These are phyloP conservation scores for Nyctibius grandis DNA, from an alignment of 2,797 vertebrate species.

Conservation along the genomic window DNA sequence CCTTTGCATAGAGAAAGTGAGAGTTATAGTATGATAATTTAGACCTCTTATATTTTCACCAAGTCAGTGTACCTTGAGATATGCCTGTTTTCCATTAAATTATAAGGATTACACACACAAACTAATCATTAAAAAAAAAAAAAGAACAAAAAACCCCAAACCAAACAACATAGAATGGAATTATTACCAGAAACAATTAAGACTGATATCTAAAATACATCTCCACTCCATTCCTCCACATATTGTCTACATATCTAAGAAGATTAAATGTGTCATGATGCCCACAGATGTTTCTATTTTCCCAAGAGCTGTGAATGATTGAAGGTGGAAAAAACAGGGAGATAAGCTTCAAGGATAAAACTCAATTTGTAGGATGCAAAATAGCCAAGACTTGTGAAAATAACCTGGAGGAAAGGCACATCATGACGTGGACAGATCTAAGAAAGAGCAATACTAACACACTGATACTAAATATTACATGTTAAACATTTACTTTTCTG, in stretches of 20 bases:
- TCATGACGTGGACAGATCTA: background rate
- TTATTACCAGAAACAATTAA: no score
- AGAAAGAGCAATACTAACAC: background rate
- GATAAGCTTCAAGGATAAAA: background rate
- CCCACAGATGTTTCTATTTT: background rate
- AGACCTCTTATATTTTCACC: no score
- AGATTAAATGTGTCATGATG: background rate
- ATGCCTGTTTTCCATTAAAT: no score
- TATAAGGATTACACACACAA: no score
- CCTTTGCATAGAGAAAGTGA: no score
- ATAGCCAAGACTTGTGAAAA: background rate
- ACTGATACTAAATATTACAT: background rate
- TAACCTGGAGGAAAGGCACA: background rate
- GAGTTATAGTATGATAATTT: no score
- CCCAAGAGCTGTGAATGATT: background rate
- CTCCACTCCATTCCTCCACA: no score
- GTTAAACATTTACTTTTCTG: background rate
- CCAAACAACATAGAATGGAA: no score
- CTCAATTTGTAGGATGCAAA: background rate
- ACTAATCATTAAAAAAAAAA: no score
- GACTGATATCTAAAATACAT: no score
- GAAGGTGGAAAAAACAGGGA: background rate
- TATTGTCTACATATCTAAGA: background rate
- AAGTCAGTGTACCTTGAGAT: no score
- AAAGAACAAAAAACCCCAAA: no score